Evolutionary conservation across 2,888 invertebrate species (phyloP).

Genomic region (Hemicrepidius hirtus): DNA sequence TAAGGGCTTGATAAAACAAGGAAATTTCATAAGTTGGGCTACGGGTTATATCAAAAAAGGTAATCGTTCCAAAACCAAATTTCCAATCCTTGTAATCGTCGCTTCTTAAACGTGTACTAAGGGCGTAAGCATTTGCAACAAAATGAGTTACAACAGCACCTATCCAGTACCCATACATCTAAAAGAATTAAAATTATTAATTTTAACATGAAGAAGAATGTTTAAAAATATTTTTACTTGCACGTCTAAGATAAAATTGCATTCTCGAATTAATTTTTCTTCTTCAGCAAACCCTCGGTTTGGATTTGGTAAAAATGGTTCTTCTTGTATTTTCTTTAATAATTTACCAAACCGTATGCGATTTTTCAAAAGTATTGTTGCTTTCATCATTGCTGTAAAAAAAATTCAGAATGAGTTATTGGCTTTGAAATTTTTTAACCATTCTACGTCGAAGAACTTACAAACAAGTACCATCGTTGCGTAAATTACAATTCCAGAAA

Average conservation of each 20-base stretch:
- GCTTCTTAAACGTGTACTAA: background rate
- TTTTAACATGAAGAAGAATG: background rate
- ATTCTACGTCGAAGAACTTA: too few relatives aligned
- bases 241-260: background rate
- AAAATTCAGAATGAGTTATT: too few relatives aligned
- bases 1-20: constrained; percentile 24
- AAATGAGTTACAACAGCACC: background rate
- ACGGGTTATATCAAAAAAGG: constrained; percentile 33
- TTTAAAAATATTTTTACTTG: background rate
- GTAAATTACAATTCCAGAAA: too few relatives aligned
- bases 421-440: background rate
- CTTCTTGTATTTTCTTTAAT: background rate
- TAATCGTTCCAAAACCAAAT: constrained; percentile 17
- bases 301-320: constrained; percentile 14
- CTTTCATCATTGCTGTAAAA: background rate
- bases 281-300: background rate
- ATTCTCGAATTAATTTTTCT: background rate
- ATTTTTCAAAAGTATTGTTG: background rate
- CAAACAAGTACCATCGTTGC: too few relatives aligned
- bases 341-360: background rate
- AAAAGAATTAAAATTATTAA: background rate
- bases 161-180: background rate
- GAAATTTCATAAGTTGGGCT: constrained; percentile 38
- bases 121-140: background rate
- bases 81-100: background rate